Percentiles rank a stretch among this genome's conserved stretches.
Conservation (phyloP, 1,140 invertebrate species). For the Drosophila subpulchrella region DNA sequence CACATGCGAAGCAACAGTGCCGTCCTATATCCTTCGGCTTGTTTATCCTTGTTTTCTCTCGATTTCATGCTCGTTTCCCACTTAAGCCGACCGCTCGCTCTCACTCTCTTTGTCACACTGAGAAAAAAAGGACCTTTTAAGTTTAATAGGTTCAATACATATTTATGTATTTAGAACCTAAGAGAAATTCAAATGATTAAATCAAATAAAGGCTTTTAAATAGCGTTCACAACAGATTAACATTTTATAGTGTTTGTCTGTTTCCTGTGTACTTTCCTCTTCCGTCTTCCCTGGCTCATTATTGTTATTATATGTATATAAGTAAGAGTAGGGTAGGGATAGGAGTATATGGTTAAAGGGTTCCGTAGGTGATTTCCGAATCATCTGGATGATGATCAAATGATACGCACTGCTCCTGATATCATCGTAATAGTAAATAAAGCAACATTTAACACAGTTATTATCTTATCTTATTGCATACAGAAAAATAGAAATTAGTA, state of each 20-base stretch:
- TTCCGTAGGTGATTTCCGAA: neutral
- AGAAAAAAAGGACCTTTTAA: neutral
- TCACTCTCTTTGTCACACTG: conserved; percentile 2
- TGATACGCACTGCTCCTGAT: neutral
- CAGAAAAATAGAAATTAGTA: neutral
- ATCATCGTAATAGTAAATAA: neutral
- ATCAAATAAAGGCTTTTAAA: too few relatives aligned
- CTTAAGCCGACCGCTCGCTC: conserved; percentile 11
- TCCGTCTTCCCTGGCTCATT: neutral
- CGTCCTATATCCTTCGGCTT: conserved; percentile 41
- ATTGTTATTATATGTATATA: neutral
- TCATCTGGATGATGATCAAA: neutral
- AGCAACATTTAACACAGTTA: neutral
- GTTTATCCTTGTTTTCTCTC: conserved; percentile 50
- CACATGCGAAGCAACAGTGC: conserved; percentile 46
- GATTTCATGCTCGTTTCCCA: conserved; percentile 31
- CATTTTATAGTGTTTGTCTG: too few relatives aligned
- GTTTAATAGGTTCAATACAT: neutral
- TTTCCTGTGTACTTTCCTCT: neutral
- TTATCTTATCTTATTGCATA: neutral
- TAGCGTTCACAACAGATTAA: too few relatives aligned
- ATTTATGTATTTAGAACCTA: too few relatives aligned
- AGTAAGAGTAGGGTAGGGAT: neutral
- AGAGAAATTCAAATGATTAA: neutral
- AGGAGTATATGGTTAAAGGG: neutral